Evolutionary conservation across 1,140 invertebrate species (phyloP), one percentile per base, ranked within the genome.

Genomic region (Drosophila ironensis): DNA sequence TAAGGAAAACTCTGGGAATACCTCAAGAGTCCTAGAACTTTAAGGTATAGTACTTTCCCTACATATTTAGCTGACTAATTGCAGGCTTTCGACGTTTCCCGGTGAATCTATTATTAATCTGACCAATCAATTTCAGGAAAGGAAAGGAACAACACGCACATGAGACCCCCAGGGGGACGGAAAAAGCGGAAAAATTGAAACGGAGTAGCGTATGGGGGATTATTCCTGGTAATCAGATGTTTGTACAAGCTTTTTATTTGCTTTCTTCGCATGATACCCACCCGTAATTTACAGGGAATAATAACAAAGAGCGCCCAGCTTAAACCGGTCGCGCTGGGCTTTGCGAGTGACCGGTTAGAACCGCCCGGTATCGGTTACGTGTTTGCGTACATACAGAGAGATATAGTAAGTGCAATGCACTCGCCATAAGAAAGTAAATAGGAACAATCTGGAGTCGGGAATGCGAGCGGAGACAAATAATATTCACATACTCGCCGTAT

Each of bases 401-500:
- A n/a, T n/a, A n/a, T n/a, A n/a, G 28, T 11, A n/a, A 28, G 80
- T 68, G 80, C 80, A 84, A 68, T 80, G 80, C 64, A 84, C 78
- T 59, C 47, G 6, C 5, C 8, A 0, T 11, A 28, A 19, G 54
- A 53, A 38, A 17, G 56, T 41, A 41, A 63, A 56, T 52, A 40
- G 35, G 33, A 42, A 44, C 74, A 47, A 61, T 70, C 52, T 42
- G 33, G 24, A 50, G 19, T 24, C 19, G 61, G n/a, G 20, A 46
- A 37, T 56, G 33, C 17, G 2, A 22, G 20, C n/a, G 30, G 11
- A 37, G 16, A 16, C 33, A 37, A 35, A 45, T 14, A 35, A 59
- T 24, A 60, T 14, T 11, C 11, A 48, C 6, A n/a, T 0, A 3
- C 3, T 11, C 4, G 17, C 20, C 17, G 12, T 25, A 46, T 27